Percentiles rank a stretch among this genome's conserved stretches.
Conservation (phyloP, 2,888 invertebrate species). For the Diachrysia chrysitis region DNA sequence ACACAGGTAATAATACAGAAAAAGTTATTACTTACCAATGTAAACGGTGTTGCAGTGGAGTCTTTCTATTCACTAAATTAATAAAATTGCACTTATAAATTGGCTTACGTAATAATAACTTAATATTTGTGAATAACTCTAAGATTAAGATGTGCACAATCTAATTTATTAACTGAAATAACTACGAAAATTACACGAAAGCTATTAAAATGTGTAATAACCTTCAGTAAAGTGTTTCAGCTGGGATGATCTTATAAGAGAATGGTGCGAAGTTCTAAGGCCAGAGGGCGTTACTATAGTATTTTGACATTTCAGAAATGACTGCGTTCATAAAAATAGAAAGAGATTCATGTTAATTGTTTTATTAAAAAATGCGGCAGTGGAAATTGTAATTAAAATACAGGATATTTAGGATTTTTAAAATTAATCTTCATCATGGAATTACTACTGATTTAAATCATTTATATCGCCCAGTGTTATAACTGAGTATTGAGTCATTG, state of each 20-base stretch:
- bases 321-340: slow-evolving; percentile 28
- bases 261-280: slow-evolving; percentile 10
- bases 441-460: too few species aligned
- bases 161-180: slow-evolving; percentile 23
- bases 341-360: too few species aligned
- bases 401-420: too few species aligned
- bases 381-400: too few species aligned
- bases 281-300: slow-evolving; percentile 22
- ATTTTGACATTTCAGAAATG: slow-evolving; percentile 46
- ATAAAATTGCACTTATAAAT: slow-evolving; percentile 37
- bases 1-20: slow-evolving; percentile 52
- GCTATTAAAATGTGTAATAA: slow-evolving; percentile 47
- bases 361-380: too few species aligned
- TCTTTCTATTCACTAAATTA: slow-evolving; percentile 41
- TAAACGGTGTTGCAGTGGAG: slow-evolving; percentile 41
- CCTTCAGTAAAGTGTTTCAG: slow-evolving; percentile 48
- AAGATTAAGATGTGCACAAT: slow-evolving; percentile 11
- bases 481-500: too few species aligned
- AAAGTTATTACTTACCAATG: slow-evolving; percentile 62
- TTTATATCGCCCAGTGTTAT: too few species aligned
- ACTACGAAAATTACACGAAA: slow-evolving; percentile 42
- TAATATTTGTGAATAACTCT: slow-evolving; percentile 22
- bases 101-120: slow-evolving; percentile 28
- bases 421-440: too few species aligned
- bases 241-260: slow-evolving; percentile 24